These are phyloP conservation scores for Spongilla lacustris DNA, from an alignment of 37 sponge, comb jelly and placozoan species.

Conservation along the genomic window DNA sequence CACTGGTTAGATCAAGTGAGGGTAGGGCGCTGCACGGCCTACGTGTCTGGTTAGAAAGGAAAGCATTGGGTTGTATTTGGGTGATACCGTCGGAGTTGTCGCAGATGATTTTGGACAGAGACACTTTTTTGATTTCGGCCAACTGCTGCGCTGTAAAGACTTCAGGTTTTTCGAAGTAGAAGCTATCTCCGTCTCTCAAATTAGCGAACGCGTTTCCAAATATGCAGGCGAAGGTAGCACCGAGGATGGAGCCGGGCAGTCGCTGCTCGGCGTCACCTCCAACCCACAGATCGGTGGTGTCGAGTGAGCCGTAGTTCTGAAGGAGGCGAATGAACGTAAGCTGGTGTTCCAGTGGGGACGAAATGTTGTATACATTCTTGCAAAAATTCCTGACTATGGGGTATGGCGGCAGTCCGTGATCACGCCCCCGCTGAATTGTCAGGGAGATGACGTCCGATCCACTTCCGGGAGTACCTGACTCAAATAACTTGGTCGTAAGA, in stretches of 20 bases:
- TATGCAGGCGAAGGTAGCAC: constrained; percentile 93
- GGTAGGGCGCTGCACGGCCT: constrained; percentile 33
- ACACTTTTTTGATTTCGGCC: constrained; percentile 29
- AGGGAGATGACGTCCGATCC: constrained; percentile 76
- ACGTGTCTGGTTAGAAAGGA: constrained; percentile 36
- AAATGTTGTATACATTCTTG: too few species aligned
- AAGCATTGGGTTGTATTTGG: constrained; percentile 73
- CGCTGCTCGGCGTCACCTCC: constrained; percentile 85
- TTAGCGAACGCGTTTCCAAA: constrained; percentile 74
- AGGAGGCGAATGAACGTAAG: constrained; percentile 40
- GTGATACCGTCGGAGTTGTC: constrained; percentile 74
- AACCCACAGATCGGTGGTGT: constrained; percentile 75
- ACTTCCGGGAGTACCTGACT: background rate
- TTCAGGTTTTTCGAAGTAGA: constrained; percentile 71
- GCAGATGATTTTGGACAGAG: constrained; percentile 82
- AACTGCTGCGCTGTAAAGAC: constrained; percentile 75
- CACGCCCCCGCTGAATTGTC: constrained; percentile 88
- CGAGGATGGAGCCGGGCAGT: constrained; percentile 61
- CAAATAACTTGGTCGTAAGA: constrained; percentile 76
- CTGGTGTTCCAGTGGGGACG: background rate
- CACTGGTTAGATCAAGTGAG: constrained; percentile 23
- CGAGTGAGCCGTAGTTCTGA: constrained; percentile 55
- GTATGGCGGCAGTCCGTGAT: constrained; percentile 88
- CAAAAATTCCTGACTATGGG: background rate
- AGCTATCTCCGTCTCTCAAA: constrained; percentile 86